Percentiles rank a stretch among this genome's conserved stretches.
These are phyloP conservation scores for Andrena bucephala DNA, from an alignment of 2,888 invertebrate species.

Conservation along the genomic window DNA sequence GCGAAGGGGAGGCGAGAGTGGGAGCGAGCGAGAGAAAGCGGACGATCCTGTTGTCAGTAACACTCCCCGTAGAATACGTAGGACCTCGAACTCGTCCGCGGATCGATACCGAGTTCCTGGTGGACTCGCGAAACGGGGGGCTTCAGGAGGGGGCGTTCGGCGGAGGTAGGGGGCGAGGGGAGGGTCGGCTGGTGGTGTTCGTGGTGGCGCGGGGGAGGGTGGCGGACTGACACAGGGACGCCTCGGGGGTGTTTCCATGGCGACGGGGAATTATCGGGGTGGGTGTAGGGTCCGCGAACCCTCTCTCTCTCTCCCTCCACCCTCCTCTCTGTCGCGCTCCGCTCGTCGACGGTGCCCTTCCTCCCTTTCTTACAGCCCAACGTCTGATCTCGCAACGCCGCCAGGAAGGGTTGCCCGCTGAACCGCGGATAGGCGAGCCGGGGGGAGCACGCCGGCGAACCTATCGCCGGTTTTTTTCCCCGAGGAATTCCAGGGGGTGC, in stretches of 20 bases:
- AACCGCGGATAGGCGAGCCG: background rate
- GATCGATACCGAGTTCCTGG: constrained; percentile 78
- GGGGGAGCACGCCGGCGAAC: background rate
- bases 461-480: background rate
- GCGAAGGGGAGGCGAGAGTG: background rate
- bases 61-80: constrained; percentile 76
- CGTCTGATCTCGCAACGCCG: constrained; percentile 53
- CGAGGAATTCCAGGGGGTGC: background rate
- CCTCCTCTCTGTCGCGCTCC: background rate
- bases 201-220: constrained; percentile 72
- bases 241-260: constrained; percentile 83
- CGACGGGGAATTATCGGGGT: constrained; percentile 78
- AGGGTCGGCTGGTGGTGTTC: constrained; percentile 50
- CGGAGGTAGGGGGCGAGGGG: constrained; percentile 47
- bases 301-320: constrained; percentile 14
- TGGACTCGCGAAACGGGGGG: constrained; percentile 73
- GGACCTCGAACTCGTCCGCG: constrained; percentile 79
- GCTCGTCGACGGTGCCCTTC: background rate
- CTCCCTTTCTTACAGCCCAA: constrained; percentile 15
- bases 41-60: constrained; percentile 77
- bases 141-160: constrained; percentile 64
- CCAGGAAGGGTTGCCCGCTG: constrained; percentile 37
- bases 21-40: constrained; percentile 27
- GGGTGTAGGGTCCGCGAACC: constrained; percentile 69
- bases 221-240: constrained; percentile 78